phyloP scores from a whole-genome alignment of 2,888 invertebrate genomes.

The Diadegma fenestrale region DNA sequence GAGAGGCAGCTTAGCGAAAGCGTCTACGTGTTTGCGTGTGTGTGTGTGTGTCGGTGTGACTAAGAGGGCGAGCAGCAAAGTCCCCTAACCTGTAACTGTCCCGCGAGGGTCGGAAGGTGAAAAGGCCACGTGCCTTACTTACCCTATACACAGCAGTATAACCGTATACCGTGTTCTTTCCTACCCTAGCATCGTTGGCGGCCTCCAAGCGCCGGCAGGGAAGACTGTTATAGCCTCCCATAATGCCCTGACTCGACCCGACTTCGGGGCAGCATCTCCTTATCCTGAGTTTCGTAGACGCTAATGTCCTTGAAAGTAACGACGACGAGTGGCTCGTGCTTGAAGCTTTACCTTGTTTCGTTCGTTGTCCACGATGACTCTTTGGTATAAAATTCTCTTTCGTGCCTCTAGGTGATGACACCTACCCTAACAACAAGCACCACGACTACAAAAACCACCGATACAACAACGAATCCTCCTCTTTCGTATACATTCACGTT shows the following conservation, averaged over 20 bases:
- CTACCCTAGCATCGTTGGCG: slow-evolving; percentile 32
- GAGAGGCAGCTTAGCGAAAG: slow-evolving; percentile 23
- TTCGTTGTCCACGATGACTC: slow-evolving; percentile 55
- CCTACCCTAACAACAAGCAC: slow-evolving; percentile 28
- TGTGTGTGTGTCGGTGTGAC: background rate
- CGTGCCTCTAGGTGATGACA: slow-evolving; percentile 48
- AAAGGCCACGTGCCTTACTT: slow-evolving; percentile 72
- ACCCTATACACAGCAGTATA: slow-evolving; percentile 30
- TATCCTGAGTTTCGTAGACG: slow-evolving; percentile 71
- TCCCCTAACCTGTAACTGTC: slow-evolving; percentile 48
- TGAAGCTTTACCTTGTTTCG: slow-evolving; percentile 48
- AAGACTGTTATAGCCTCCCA: slow-evolving; percentile 66
- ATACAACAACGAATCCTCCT: slow-evolving; percentile 42
- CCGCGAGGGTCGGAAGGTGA: slow-evolving; percentile 70
- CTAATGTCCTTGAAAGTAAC: slow-evolving; percentile 75
- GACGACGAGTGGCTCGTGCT: slow-evolving; percentile 71
- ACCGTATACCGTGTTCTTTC: slow-evolving; percentile 1
- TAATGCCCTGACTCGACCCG: slow-evolving; percentile 67
- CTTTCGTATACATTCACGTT: slow-evolving; percentile 44
- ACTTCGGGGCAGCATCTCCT: slow-evolving; percentile 67
- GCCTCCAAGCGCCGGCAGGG: slow-evolving; percentile 4
- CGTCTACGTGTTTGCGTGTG: background rate
- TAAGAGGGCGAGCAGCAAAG: slow-evolving; percentile 30
- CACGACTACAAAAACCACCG: background rate
- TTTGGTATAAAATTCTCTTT: slow-evolving; percentile 58